Evolutionary conservation across 2,797 vertebrate species (phyloP).

Genomic region (Podarcis lilfordi): DNA sequence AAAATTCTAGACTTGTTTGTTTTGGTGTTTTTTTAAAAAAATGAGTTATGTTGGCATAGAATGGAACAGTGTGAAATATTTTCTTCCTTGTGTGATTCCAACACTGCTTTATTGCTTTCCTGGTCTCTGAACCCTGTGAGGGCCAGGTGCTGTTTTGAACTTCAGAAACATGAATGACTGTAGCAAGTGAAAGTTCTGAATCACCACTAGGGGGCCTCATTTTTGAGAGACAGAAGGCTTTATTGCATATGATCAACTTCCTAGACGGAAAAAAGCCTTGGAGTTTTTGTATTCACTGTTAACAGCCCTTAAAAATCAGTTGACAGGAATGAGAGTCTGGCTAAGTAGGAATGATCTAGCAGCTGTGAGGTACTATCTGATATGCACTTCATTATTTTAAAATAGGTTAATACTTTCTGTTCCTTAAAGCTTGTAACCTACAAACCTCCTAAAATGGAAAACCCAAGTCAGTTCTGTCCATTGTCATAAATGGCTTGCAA

Average conservation of each 20-base stretch:
- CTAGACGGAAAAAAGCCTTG: neutral
- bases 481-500: neutral
- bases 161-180: conserved; percentile 45
- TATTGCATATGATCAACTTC: neutral
- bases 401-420: neutral
- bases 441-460: fast-evolving
- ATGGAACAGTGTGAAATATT: conserved; percentile 52
- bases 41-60: conserved; percentile 55
- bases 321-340: neutral
- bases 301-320: neutral
- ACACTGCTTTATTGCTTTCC: conserved; percentile 35
- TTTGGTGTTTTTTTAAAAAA: conserved; percentile 35
- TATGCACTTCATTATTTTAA: neutral
- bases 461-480: neutral
- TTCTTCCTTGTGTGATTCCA: conserved; percentile 52
- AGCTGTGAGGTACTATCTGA: fast-evolving
- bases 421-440: neutral
- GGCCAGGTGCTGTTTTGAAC: conserved; percentile 56
- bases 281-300: neutral
- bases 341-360: neutral
- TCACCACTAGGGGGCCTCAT: conserved; percentile 60
- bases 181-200: conserved; percentile 62
- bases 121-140: conserved; percentile 26
- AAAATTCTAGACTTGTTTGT: conserved; percentile 57
- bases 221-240: neutral